A percentile compares a stretch with the other conserved stretches of the same genome.
Evolutionary conservation across 2,113 vertebrate species (phyloP).

Genomic region (Vanacampus margaritifer): DNA sequence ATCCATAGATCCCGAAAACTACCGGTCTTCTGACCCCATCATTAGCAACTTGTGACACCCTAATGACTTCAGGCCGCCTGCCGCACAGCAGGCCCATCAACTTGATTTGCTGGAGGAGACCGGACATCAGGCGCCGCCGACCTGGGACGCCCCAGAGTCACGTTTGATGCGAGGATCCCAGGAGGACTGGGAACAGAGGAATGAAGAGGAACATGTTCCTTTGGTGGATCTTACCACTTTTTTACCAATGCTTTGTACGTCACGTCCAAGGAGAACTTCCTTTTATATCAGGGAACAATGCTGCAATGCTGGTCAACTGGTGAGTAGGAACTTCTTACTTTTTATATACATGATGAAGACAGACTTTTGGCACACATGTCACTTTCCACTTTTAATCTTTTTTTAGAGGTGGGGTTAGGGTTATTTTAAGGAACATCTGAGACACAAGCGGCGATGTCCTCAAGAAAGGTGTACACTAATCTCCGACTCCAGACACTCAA

Average conservation of each 20-base stretch:
- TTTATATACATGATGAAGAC: not conserved
- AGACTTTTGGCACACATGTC: not conserved
- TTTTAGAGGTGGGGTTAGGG: conserved; percentile 12
- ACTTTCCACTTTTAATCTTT: not conserved
- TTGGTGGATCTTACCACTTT: conserved; percentile 79
- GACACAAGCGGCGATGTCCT: conserved; percentile 9
- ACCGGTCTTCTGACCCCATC: conserved; percentile 13
- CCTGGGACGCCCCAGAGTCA: conserved; percentile 46
- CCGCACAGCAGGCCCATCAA: conserved; percentile 17
- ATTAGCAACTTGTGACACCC: conserved; percentile 38
- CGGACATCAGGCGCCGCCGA: conserved; percentile 20
- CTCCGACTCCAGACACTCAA: conserved; percentile 25
- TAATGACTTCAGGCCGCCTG: conserved; percentile 53
- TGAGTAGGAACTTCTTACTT: conserved; percentile 66
- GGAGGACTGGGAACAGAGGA: conserved; percentile 55
- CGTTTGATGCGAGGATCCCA: conserved; percentile 65
- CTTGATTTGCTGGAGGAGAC: conserved; percentile 31
- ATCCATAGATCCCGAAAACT: conserved; percentile 23
- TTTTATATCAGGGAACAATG: conserved; percentile 86
- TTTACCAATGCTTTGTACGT: conserved; percentile 61
- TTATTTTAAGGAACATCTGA: conserved; percentile 40
- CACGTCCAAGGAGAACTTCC: conserved; percentile 82
- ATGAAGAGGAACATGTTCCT: conserved; percentile 68
- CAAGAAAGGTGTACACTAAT: conserved; percentile 34
- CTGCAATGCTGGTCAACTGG: conserved; percentile 91